These are phyloP conservation scores for Drosophila subquinaria DNA, from an alignment of 2,888 invertebrate genomes.

Conservation along the genomic window DNA sequence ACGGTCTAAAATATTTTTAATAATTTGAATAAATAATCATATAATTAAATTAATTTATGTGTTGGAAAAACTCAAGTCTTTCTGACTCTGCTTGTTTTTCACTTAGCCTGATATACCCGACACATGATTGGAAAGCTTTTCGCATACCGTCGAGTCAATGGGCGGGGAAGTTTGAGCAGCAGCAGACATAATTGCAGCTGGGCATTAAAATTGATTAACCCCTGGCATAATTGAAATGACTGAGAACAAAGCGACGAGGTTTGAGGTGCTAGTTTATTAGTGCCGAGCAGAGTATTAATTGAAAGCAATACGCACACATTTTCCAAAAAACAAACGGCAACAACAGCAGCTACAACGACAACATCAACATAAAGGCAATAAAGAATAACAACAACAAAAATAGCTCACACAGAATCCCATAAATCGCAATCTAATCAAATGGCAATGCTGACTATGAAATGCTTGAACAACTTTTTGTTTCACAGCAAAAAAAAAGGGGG, in stretches of 20 bases:
- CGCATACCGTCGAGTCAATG: background rate
- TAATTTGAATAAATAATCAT: background rate
- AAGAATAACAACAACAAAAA: slow-evolving; percentile 7
- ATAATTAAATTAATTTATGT: background rate
- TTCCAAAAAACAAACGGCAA: background rate
- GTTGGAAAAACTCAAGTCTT: background rate
- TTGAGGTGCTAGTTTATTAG: slow-evolving; percentile 20
- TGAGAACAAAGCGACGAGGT: background rate
- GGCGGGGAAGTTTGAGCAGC: background rate
- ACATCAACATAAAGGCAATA: background rate
- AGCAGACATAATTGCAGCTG: background rate
- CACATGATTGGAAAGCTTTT: background rate
- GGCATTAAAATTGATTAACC: slow-evolving; percentile 26
- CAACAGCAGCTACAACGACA: background rate
- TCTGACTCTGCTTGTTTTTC: background rate
- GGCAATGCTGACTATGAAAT: slow-evolving; percentile 65
- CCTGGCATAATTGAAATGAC: slow-evolving; percentile 21
- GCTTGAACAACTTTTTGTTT: slow-evolving; percentile 53
- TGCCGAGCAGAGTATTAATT: slow-evolving; percentile 13
- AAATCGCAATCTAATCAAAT: slow-evolving; percentile 76
- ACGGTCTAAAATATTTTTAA: background rate
- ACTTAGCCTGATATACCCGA: background rate
- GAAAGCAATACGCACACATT: slow-evolving; percentile 1
- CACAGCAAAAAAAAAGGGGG: background rate
- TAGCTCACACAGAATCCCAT: slow-evolving; percentile 28